These are phyloP conservation scores for Chaetoderma sp. DNA, from an alignment of 2,888 invertebrate genomes.

Conservation along the genomic window DNA sequence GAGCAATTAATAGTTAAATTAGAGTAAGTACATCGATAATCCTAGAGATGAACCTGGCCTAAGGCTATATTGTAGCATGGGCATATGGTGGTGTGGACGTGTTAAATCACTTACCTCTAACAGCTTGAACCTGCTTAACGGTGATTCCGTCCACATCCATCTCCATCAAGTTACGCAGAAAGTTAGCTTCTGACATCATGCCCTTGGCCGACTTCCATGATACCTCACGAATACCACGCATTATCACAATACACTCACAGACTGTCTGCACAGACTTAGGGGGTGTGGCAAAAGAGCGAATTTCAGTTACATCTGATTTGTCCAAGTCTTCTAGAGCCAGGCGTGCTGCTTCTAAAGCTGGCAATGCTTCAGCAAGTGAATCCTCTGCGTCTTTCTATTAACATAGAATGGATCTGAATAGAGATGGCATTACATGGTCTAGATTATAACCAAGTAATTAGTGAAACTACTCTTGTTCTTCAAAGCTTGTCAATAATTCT, in stretches of 20 bases:
- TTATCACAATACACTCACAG: constrained; percentile 89
- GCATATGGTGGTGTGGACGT: too few relatives aligned
- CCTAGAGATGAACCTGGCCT: too few relatives aligned
- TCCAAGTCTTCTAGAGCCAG: constrained; percentile 85
- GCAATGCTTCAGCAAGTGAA: constrained; percentile 83
- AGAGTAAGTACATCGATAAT: too few relatives aligned
- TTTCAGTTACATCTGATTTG: constrained; percentile 92
- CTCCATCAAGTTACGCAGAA: constrained; percentile 83
- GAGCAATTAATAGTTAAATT: too few relatives aligned
- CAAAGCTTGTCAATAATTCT: too few relatives aligned
- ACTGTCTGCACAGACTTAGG: constrained; percentile 90
- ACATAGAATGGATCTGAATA: constrained; percentile 14
- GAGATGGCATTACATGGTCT: constrained; percentile 2
- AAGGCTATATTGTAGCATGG: too few relatives aligned
- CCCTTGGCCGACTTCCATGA: constrained; percentile 92
- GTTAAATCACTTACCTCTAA: constrained; percentile 67
- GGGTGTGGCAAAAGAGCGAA: constrained; percentile 90
- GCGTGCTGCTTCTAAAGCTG: constrained; percentile 85
- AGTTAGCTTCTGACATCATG: constrained; percentile 92
- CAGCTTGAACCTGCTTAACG: constrained; percentile 61
- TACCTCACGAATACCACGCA: constrained; percentile 85
- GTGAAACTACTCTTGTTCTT: too few relatives aligned
- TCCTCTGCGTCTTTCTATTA: constrained; percentile 80
- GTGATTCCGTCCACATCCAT: constrained; percentile 78
- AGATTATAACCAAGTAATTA: too few relatives aligned